A percentile compares a stretch with the other conserved stretches of the same genome.
Evolutionary conservation across 1,140 invertebrate species (phyloP).

Genomic region (Gerris buenoi): DNA sequence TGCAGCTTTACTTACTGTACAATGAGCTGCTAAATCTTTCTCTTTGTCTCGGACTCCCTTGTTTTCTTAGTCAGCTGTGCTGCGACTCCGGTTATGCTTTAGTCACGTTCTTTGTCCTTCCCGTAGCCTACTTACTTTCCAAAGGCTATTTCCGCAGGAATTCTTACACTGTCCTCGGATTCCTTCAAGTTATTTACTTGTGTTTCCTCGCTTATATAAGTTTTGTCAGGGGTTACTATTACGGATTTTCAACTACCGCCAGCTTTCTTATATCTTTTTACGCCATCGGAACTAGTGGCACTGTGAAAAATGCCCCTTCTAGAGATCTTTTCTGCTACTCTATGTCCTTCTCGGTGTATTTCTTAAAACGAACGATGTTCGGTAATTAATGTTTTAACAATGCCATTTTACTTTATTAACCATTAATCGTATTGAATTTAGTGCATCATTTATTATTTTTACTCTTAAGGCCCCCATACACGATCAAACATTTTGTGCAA

Average conservation of each 20-base stretch:
- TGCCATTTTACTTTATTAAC: too few species aligned
- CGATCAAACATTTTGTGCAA: too few species aligned
- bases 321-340: conserved; percentile 15
- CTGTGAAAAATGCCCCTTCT: conserved; percentile 10
- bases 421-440: too few species aligned
- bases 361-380: conserved; percentile 9
- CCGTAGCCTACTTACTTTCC: conserved; percentile 2
- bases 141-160: not conserved
- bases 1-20: not conserved
- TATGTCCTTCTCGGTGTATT: conserved; percentile 15
- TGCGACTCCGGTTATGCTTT: conserved; percentile 7
- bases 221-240: conserved; percentile 11
- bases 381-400: too few species aligned
- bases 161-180: conserved; percentile 1
- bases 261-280: conserved; percentile 14
- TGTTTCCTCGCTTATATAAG: conserved; percentile 12
- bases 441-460: too few species aligned
- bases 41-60: conserved; percentile 11
- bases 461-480: too few species aligned
- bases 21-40: not conserved
- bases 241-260: conserved; percentile 11
- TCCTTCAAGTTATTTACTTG: conserved; percentile 10
- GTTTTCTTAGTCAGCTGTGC: conserved; percentile 13
- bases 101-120: conserved; percentile 8
- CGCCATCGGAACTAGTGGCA: conserved; percentile 12